Conservation (phyloP, 2,113 vertebrate genomes). For the Silurus meridionalis region DNA sequence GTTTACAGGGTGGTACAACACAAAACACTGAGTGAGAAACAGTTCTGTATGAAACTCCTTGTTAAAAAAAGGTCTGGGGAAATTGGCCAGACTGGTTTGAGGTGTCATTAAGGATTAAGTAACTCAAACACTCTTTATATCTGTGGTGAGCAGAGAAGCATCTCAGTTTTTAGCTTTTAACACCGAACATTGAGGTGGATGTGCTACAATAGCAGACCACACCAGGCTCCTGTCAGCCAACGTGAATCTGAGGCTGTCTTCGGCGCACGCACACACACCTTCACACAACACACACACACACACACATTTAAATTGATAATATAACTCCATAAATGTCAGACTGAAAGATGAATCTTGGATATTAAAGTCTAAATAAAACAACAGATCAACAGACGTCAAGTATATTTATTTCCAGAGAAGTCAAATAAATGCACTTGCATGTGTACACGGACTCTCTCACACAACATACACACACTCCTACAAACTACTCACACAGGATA, state of each 20-base stretch:
- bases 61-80: too few relatives aligned
- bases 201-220: too few relatives aligned
- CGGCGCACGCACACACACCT: too few relatives aligned
- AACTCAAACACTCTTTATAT: not conserved
- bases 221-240: too few relatives aligned
- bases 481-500: not conserved
- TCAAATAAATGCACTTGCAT: conserved; percentile 37
- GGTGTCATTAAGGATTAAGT: not conserved
- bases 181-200: not conserved
- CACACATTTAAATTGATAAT: too few relatives aligned
- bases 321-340: not conserved
- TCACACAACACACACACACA: too few relatives aligned
- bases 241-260: too few relatives aligned
- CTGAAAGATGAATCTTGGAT: not conserved
- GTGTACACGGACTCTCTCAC: not conserved
- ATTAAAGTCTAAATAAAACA: not conserved
- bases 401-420: conserved; percentile 43
- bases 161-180: not conserved
- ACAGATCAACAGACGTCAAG: conserved; percentile 5
- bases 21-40: too few relatives aligned
- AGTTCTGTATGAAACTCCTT: too few relatives aligned
- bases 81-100: too few relatives aligned
- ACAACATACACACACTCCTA: not conserved
- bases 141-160: not conserved
- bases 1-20: too few relatives aligned